Percentiles rank a stretch among this genome's conserved stretches.
phyloP scores from a whole-genome alignment of 2,888 invertebrate genomes.

The Julus scandinavius region DNA sequence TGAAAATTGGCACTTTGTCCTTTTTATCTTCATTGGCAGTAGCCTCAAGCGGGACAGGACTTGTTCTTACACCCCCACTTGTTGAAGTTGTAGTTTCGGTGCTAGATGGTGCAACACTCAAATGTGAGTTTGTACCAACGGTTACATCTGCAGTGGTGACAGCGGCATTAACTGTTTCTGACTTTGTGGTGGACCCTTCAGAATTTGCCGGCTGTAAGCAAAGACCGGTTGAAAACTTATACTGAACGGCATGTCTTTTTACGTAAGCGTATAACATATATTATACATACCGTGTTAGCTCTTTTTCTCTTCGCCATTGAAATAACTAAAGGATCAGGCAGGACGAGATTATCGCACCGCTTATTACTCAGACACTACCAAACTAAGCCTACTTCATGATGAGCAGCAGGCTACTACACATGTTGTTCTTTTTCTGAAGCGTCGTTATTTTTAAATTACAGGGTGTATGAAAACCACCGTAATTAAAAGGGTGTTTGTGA shows the following conservation, averaged over 20 bases:
- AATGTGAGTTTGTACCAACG: neutral
- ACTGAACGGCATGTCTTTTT: neutral
- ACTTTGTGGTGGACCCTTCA: neutral
- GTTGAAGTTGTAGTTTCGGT: neutral
- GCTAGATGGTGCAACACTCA: neutral
- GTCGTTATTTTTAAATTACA: neutral
- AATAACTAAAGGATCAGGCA: neutral
- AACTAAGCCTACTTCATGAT: neutral
- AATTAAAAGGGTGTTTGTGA: too few relatives aligned
- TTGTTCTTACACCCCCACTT: neutral
- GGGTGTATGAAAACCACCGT: neutral
- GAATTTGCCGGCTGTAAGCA: neutral
- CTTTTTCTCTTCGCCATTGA: slow-evolving; percentile 1
- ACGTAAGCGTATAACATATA: neutral
- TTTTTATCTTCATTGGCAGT: slow-evolving; percentile 59
- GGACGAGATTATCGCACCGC: neutral
- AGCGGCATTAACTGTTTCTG: neutral
- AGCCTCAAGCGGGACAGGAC: neutral
- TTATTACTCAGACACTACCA: neutral
- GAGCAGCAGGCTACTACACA: neutral
- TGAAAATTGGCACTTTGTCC: slow-evolving; percentile 65
- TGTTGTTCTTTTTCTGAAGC: neutral
- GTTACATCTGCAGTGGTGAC: neutral
- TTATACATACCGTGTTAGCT: neutral
- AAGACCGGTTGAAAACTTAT: neutral